Evolutionary conservation across 1,140 invertebrate genomes (phyloP).

Genomic region (Antheraea pernyi): DNA sequence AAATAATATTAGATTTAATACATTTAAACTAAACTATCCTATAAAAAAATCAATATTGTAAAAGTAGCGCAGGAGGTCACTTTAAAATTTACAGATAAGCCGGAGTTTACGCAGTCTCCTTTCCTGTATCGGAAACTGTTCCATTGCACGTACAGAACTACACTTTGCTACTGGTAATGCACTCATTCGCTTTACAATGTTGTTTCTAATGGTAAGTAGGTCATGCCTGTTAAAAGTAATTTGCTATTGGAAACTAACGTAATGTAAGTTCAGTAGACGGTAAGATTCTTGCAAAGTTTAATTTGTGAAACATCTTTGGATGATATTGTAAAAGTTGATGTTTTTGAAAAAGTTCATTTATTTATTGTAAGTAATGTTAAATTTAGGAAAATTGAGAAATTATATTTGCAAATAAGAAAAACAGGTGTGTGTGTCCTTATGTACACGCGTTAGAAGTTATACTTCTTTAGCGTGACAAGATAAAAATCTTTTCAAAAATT

Average conservation of each 20-base stretch:
- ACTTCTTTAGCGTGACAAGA: too few relatives aligned
- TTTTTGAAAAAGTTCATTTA: too few relatives aligned
- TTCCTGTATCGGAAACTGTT: constrained; percentile 5
- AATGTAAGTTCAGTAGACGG: neutral
- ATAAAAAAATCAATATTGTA: neutral
- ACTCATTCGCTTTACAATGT: constrained; percentile 7
- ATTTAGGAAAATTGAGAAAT: too few relatives aligned
- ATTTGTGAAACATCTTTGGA: neutral
- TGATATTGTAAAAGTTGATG: neutral
- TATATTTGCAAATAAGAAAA: too few relatives aligned
- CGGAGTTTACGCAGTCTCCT: constrained; percentile 5
- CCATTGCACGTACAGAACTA: constrained; percentile 8
- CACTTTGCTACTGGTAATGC: neutral
- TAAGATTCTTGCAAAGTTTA: neutral
- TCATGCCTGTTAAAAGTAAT: neutral
- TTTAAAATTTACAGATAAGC: constrained; percentile 7
- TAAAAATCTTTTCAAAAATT: too few relatives aligned
- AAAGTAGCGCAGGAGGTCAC: neutral
- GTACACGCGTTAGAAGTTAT: too few relatives aligned
- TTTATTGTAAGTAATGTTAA: too few relatives aligned
- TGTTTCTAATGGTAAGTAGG: neutral
- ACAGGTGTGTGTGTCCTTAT: too few relatives aligned
- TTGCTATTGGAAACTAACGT: neutral
- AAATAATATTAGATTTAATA: too few relatives aligned
- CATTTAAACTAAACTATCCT: too few relatives aligned